phyloP scores from a whole-genome alignment of 1,140 invertebrate genomes.

The Chironomus tepperi region DNA sequence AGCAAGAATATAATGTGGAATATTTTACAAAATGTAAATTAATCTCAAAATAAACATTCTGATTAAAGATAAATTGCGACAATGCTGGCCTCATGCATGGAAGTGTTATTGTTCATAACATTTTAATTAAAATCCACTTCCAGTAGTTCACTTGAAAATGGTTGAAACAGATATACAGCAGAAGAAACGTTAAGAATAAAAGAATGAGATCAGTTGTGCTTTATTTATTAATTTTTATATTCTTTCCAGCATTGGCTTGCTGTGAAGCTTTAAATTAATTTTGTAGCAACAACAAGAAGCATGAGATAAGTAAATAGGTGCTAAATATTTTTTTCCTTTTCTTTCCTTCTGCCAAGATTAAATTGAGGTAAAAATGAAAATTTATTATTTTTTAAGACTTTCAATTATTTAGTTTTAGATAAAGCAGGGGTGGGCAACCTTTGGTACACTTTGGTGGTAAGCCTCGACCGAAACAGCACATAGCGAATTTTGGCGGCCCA shows the following conservation, averaged over 20 bases:
- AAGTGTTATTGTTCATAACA: background rate
- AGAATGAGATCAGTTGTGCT: background rate
- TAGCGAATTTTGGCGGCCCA: too few species aligned
- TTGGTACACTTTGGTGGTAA: too few species aligned
- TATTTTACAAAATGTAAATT: background rate
- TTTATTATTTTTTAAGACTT: conserved; percentile 2
- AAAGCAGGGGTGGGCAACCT: too few species aligned
- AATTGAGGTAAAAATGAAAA: conserved; percentile 2
- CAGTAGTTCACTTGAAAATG: background rate
- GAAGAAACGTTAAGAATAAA: background rate
- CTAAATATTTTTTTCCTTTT: background rate
- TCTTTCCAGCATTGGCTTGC: background rate
- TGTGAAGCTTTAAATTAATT: background rate
- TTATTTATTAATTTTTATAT: background rate
- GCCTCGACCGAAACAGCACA: too few species aligned
- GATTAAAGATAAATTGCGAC: conserved; percentile 2
- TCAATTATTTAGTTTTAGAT: background rate
- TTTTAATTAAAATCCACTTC: background rate
- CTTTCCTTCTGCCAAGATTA: background rate
- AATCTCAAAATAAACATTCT: background rate
- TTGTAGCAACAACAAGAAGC: background rate
- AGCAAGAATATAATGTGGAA: background rate
- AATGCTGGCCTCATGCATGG: background rate
- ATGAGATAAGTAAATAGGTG: background rate
- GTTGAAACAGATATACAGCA: background rate